phyloP scores from a whole-genome alignment of 2,113 vertebrate species.

The Centrocercus urophasianus region DNA sequence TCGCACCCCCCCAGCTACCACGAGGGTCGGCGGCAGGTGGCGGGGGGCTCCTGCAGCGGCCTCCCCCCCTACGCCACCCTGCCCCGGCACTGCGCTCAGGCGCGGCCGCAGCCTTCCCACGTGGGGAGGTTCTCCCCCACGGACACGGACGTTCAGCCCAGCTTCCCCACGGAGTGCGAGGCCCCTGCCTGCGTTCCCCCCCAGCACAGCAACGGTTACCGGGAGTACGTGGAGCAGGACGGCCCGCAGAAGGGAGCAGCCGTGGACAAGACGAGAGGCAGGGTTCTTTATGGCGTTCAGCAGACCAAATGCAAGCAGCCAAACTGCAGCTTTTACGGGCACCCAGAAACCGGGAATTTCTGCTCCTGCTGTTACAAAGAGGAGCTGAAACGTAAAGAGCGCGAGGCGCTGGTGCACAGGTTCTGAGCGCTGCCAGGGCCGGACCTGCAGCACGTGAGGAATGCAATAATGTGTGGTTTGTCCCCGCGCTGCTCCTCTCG shows the following conservation, averaged over 20 bases:
- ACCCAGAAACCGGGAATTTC: conserved; percentile 94
- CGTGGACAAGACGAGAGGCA: not conserved
- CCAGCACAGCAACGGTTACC: conserved; percentile 78
- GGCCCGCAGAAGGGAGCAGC: not conserved
- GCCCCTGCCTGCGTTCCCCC: not conserved
- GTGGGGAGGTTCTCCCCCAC: conserved; percentile 67
- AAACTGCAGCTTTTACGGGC: conserved; percentile 93
- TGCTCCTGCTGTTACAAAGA: conserved; percentile 96
- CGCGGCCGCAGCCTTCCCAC: conserved; percentile 65
- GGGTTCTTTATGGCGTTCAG: conserved; percentile 57
- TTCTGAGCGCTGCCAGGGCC: conserved; percentile 79
- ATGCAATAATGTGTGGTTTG: conserved; percentile 14
- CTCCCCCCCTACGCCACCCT: conserved; percentile 91
- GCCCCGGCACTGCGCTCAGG: conserved; percentile 85
- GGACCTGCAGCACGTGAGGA: conserved; percentile 5
- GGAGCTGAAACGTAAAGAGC: conserved; percentile 86
- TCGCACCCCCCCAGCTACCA: conserved; percentile 76
- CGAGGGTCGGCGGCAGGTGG: conserved; percentile 88
- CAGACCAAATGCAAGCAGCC: conserved; percentile 92
- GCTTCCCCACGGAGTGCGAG: conserved; percentile 56
- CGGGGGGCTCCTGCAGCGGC: conserved; percentile 81
- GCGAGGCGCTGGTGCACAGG: conserved; percentile 83
- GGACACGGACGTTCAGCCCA: conserved; percentile 70
- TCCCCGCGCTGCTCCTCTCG: not conserved
- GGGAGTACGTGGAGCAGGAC: conserved; percentile 76